Evolutionary conservation across 2,797 vertebrate species (phyloP), one percentile per base, ranked within the genome.

Genomic region (Phrynocephalus vlangalii): DNA sequence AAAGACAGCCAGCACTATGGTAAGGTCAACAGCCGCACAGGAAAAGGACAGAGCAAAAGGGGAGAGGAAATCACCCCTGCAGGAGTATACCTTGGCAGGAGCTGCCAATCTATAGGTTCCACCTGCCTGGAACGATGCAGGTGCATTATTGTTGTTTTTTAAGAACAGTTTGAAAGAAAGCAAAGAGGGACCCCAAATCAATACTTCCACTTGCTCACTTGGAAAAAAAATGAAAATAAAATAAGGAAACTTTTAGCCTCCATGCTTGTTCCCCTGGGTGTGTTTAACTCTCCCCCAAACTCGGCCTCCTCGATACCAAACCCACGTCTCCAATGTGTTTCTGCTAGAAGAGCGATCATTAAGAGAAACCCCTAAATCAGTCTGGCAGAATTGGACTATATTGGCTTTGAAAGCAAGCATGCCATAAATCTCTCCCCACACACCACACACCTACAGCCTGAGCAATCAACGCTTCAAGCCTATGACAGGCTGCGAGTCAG

Each of bases 1-100:
- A 68, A 93, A 87, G 94, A 96, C 92, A 96, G 93, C 90, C n/a
- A 30, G 87, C 67, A 93, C 91, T 85, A 77, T 90, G 88, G 76
- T 94, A 93, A 96, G 96, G 95, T 96, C 95, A 95, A 79, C 70
- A 88, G 79, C 93, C 87, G 81, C 87, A 86, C 86, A 76, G 89
- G 1, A 52, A 92, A 94, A 92, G 90, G 89, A 95, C 82, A 93
- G 86, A 93, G 92, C 8, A 33, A 85, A 44, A 92, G 91, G 90
- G 75, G n/a, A 48, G 28, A 44, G 75, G 76, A 78, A 92, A 88
- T 52, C 80, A 85, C 82, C 66, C 6, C 22, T 91, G 68, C 50
- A 89, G 73, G n/a, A 13, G 60, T 44, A 13, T 89, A 84, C 85
- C 86, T 84, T 11, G 84, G 85, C 88, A 81, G 30, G 1, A 33